Evolutionary conservation across 2,797 vertebrate genomes (phyloP).

Genomic region (Mallotus villosus): DNA sequence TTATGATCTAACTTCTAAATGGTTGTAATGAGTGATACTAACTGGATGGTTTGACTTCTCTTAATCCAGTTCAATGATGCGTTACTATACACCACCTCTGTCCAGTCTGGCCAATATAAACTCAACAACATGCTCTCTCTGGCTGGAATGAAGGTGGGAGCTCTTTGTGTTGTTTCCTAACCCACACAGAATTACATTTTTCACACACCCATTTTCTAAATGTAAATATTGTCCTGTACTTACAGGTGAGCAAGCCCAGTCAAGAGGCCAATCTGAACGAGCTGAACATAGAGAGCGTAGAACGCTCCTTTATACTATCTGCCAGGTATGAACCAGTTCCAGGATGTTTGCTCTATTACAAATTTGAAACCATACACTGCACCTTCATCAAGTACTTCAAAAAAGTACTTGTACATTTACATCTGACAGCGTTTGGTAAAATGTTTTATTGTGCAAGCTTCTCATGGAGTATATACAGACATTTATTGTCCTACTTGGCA

Average conservation of each 20-base stretch:
- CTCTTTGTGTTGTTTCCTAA: not conserved
- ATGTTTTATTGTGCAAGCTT: not conserved
- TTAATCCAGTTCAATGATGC: constrained; percentile 88
- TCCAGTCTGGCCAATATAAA: constrained; percentile 91
- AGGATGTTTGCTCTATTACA: too few relatives aligned
- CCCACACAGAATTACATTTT: not conserved
- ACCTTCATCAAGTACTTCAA: too few relatives aligned
- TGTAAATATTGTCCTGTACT: constrained; percentile 28
- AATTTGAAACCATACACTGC: too few relatives aligned
- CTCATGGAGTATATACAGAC: not conserved
- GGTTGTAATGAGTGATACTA: not conserved
- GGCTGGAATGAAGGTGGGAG: constrained; percentile 92
- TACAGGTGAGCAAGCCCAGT: constrained; percentile 91
- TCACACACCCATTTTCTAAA: constrained; percentile 15
- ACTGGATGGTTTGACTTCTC: constrained; percentile 25
- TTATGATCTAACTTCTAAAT: too few relatives aligned
- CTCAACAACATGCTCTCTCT: constrained; percentile 91
- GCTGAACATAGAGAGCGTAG: constrained; percentile 94
- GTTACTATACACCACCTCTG: constrained; percentile 88
- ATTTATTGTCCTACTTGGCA: not conserved
- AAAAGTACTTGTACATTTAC: too few relatives aligned
- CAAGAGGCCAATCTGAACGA: constrained; percentile 95
- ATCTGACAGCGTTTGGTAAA: not conserved
- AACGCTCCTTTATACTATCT: constrained; percentile 95
- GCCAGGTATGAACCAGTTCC: constrained; percentile 77